Base-by-base conservation (phyloP, 2,888 invertebrate species). In the Ichneumoninae sp. region DNA sequence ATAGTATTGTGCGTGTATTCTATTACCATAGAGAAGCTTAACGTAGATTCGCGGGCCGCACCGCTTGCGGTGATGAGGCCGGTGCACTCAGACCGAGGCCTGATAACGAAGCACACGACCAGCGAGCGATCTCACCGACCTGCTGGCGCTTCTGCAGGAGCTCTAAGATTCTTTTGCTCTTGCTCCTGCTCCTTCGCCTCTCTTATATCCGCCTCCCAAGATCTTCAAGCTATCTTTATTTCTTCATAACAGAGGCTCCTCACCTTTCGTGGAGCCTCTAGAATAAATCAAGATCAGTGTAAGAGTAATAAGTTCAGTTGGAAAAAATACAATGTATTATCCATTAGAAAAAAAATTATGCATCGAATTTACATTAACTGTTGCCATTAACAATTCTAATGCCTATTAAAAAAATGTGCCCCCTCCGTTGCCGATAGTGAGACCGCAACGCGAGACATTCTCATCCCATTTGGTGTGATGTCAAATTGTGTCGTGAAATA, bases 61-160 rank as follows among this genome's bases (percentile, higher is more conserved):
- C 69, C 19, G 69, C 52, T 47, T 44, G 57, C 69, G 86, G 88
- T 88, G 91, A 90, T 87, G 90, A 89, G 90, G 91, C 87, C 89
- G 90, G 90, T 90, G 91, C 90, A 90, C 90, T 87, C 91, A 72
- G 82, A 80, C 87, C 87, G 91, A 91, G 89, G 91, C 72, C 91
- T 89, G 90, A 90, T 90, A 90, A 91, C 90, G 83, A 88, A 90
- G 86, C 86, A 85, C 87, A 84, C 88, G 71, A 79, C 79, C 65
- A 79, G 79, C 79, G 52, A 50, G 52, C 65, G 65, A 71, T 71
- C 79, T 71, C 70, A 79, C 65, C 79, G 71, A 52, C 36, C 13
- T 33, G 30, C 16, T 33, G n/a, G 62, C 71, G 71, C 79, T 79
- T 71, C 71, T 65, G 62, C 71, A 40, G 79, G 79, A 79, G 71